These are phyloP conservation scores for Brachycybe producta DNA, from an alignment of 2,888 invertebrate genomes.

Conservation along the genomic window DNA sequence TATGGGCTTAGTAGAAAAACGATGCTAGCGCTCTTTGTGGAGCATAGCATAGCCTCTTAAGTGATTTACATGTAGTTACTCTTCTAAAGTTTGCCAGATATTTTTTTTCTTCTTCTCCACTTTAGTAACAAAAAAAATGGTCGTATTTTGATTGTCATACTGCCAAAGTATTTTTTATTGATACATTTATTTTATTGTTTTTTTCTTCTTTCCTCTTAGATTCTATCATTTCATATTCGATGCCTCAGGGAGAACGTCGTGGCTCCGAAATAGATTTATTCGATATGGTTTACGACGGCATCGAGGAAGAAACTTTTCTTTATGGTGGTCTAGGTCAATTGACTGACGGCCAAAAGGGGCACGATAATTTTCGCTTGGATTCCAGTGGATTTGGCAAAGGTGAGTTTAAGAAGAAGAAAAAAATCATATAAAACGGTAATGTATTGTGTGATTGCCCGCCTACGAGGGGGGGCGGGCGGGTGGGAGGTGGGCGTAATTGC, in stretches of 20 bases:
- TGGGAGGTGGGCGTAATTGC: too few species aligned
- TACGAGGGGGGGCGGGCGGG: too few species aligned
- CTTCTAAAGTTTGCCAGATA: too few species aligned
- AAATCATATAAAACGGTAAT: background rate
- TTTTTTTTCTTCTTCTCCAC: too few species aligned
- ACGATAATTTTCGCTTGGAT: constrained; percentile 54
- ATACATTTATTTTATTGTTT: too few species aligned
- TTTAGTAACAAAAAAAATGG: too few species aligned
- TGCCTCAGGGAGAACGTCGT: constrained; percentile 74
- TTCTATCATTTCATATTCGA: constrained; percentile 69
- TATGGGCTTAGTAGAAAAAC: too few species aligned
- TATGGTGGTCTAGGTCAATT: constrained; percentile 70
- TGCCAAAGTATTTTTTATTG: background rate
- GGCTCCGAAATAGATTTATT: constrained; percentile 66
- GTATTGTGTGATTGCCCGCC: too few species aligned
- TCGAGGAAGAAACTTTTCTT: constrained; percentile 60
- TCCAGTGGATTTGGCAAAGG: constrained; percentile 46
- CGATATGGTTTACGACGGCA: constrained; percentile 74
- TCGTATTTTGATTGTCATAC: background rate
- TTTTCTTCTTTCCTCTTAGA: constrained; percentile 41
- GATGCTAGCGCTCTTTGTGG: too few species aligned
- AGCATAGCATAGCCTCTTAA: too few species aligned
- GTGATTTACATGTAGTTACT: too few species aligned
- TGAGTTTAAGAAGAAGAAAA: constrained; percentile 23
- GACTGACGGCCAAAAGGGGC: constrained; percentile 65